phyloP scores from a whole-genome alignment of 2,797 vertebrate species.

The Rhabdophis nuchalis region DNA sequence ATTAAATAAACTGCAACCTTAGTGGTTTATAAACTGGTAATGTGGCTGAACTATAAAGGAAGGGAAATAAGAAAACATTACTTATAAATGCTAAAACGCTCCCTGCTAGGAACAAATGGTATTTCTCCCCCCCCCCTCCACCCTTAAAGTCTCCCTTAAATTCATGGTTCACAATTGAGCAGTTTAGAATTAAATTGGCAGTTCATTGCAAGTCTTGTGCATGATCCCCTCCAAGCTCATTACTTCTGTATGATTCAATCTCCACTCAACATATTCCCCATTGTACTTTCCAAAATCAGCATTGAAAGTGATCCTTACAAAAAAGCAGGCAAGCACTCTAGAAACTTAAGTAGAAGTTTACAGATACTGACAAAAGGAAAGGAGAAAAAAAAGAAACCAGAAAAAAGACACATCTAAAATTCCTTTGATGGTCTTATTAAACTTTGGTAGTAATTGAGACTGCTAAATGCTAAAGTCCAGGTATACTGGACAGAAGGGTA shows the following conservation, averaged over 20 bases:
- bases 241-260: not conserved
- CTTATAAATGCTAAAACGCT: not conserved
- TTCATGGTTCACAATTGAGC: not conserved
- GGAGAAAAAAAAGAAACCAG: not conserved
- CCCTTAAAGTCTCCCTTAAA: not conserved
- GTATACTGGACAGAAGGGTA: not conserved
- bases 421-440: constrained; percentile 39
- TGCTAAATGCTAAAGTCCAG: constrained; percentile 27
- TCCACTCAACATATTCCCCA: not conserved
- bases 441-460: constrained; percentile 44
- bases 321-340: not conserved
- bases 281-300: not conserved
- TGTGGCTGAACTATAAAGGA: not conserved
- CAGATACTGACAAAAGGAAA: not conserved
- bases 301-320: not conserved
- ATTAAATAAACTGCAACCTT: constrained; percentile 14
- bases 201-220: constrained; percentile 14
- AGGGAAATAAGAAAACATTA: not conserved
- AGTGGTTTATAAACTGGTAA: not conserved
- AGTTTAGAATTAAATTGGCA: not conserved
- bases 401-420: constrained; percentile 16
- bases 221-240: constrained; percentile 4
- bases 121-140: not conserved
- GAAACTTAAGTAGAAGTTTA: constrained; percentile 15
- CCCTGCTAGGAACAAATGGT: not conserved